A percentile compares a stretch with the other conserved stretches of the same genome.
Conservation (phyloP, 2,888 invertebrate genomes). For the Heliconius aoede region DNA sequence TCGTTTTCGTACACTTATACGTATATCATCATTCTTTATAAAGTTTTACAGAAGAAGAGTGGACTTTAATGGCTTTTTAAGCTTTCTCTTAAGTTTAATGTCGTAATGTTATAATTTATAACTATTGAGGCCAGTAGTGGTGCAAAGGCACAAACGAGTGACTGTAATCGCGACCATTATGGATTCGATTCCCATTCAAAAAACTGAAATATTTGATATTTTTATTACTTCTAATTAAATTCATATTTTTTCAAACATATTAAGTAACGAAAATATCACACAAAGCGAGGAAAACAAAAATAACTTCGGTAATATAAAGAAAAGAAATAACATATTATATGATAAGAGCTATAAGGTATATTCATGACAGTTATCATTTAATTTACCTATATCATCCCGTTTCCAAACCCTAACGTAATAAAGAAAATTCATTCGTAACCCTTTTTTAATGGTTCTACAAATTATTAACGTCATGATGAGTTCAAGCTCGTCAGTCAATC, state of each 20-base stretch:
- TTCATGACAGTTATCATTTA: too few relatives aligned
- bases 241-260: too few relatives aligned
- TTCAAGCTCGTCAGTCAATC: slow-evolving; percentile 31
- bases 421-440: slow-evolving; percentile 28
- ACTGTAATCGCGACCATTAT: not conserved
- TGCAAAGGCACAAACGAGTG: not conserved
- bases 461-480: slow-evolving; percentile 17
- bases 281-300: too few relatives aligned
- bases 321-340: too few relatives aligned
- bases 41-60: not conserved
- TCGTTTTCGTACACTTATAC: not conserved
- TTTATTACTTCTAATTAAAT: too few relatives aligned
- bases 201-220: too few relatives aligned
- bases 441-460: slow-evolving; percentile 31
- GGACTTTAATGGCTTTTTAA: not conserved
- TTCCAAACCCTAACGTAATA: not conserved
- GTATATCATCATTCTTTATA: not conserved
- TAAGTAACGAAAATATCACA: too few relatives aligned
- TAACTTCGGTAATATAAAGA: too few relatives aligned
- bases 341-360: too few relatives aligned
- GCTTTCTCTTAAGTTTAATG: not conserved
- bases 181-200: too few relatives aligned
- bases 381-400: too few relatives aligned
- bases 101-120: not conserved
- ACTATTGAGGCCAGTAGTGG: not conserved